Conservation (phyloP, 2,888 invertebrate genomes). For the Nephrotoma guestfalica region DNA sequence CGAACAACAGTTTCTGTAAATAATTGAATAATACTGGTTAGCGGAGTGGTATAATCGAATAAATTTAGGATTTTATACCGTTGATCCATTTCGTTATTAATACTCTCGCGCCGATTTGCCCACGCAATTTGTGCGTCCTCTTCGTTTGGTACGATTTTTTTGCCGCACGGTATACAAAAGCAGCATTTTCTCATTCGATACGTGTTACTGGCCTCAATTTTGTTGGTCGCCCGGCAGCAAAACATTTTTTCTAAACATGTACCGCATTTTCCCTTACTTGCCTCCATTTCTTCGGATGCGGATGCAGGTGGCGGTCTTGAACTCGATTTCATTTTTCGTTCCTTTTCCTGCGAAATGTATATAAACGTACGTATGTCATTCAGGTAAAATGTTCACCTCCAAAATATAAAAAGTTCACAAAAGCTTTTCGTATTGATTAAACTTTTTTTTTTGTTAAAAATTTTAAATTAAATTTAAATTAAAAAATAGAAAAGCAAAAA, state of each 20-base stretch:
- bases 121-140: slow-evolving; percentile 22
- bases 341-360: slow-evolving; percentile 7
- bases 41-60: not conserved
- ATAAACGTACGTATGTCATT: not conserved
- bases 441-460: not conserved
- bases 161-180: slow-evolving; percentile 27
- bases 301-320: slow-evolving; percentile 3
- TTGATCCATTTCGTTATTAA: slow-evolving; percentile 21
- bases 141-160: slow-evolving; percentile 12
- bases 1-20: slow-evolving; percentile 26
- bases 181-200: slow-evolving; percentile 27
- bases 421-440: slow-evolving; percentile 1
- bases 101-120: slow-evolving; percentile 39
- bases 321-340: slow-evolving; percentile 8
- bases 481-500: not conserved
- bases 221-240: slow-evolving; percentile 31
- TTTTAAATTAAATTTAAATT: slow-evolving; percentile 3
- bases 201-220: slow-evolving; percentile 26
- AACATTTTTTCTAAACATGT: slow-evolving; percentile 28
- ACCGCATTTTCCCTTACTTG: slow-evolving; percentile 21
- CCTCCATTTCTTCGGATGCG: slow-evolving; percentile 15
- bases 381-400: not conserved
- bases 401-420: not conserved
- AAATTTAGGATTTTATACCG: not conserved
- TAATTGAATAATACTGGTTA: not conserved